Base-by-base conservation (phyloP, 2,797 vertebrate genomes). In the Ptychadena robeensis region DNA sequence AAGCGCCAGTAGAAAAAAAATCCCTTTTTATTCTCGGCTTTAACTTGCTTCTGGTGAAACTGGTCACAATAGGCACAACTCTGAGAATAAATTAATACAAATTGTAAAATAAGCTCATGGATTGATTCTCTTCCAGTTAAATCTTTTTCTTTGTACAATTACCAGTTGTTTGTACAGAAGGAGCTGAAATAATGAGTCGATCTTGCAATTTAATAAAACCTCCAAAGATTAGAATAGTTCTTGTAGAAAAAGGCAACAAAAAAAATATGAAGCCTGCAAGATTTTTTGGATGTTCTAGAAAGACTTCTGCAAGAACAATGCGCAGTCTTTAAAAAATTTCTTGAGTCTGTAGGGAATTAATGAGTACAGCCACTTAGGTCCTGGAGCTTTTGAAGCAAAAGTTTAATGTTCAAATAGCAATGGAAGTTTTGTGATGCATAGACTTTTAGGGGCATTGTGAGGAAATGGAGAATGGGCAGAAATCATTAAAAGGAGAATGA, bases 21-120 rank as follows among this genome's bases (percentile, higher is more conserved):
- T 66, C 27, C 27, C 6, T 28, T 53, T 66, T 65, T 44, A 79
- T 70, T 70, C n/a, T 38, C 9, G 9, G 15, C 18, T 38, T 57
- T 22, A 57, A 9, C 64, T 79, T n/a, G 28, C 30, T 66, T 67
- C 27, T 65, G 14, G 30, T 28, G 25, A 28, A 69, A 68, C 11
- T 70, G 14, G 27, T 69, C 22, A 48, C n/a, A 35, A 28, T 79
- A 27, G 31, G 5, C 27, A n/a, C 53, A 59, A 35, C 25, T 70
- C 9, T 34, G 14, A 70, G 66, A 70, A 57, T 79, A 70, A 61
- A 69, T 79, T 18, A 79, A 78, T 68, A 57, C 11, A 35, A 53
- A 68, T 53, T n/a, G 32, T 53, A 12, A 69, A 69, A 68, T 69
- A 31, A 63, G 31, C 57, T 15, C 3, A 7, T 22, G 40, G 59